A percentile compares a stretch with the other conserved stretches of the same genome.
These are phyloP conservation scores for Junco hyemalis DNA, from an alignment of 2,113 vertebrate species.

Conservation along the genomic window DNA sequence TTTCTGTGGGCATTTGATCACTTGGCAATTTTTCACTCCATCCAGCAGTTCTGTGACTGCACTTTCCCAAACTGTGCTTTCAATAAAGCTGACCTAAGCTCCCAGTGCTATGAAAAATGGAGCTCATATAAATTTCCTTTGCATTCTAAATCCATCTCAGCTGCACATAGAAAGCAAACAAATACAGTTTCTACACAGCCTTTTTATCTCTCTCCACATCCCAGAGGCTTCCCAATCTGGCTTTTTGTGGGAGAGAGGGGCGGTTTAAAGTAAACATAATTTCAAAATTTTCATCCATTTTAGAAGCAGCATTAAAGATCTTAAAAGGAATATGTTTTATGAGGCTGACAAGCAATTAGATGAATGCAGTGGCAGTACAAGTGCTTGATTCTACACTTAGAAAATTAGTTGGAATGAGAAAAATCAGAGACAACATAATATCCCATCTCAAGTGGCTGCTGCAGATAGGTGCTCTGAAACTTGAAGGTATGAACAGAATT, in stretches of 20 bases:
- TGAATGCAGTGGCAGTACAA: background rate
- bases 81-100: background rate
- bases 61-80: background rate
- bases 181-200: background rate
- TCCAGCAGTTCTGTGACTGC: background rate
- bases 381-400: background rate
- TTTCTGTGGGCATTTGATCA: background rate
- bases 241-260: background rate
- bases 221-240: background rate
- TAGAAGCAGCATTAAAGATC: constrained; percentile 47
- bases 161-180: constrained; percentile 4
- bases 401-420: background rate
- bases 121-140: background rate
- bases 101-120: background rate
- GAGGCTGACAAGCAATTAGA: background rate
- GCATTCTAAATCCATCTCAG: background rate
- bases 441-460: background rate
- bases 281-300: constrained; percentile 35
- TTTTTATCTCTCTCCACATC: background rate
- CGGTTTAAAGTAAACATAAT: constrained; percentile 50
- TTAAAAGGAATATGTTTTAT: constrained; percentile 22
- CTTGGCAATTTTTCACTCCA: background rate
- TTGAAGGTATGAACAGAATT: background rate
- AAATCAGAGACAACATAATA: background rate
- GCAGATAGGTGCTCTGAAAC: background rate